Evolutionary conservation across 30 jellyfish, hydroid and myxozoan genomes (phyloP).

Genomic region (Sanderia malayensis): DNA sequence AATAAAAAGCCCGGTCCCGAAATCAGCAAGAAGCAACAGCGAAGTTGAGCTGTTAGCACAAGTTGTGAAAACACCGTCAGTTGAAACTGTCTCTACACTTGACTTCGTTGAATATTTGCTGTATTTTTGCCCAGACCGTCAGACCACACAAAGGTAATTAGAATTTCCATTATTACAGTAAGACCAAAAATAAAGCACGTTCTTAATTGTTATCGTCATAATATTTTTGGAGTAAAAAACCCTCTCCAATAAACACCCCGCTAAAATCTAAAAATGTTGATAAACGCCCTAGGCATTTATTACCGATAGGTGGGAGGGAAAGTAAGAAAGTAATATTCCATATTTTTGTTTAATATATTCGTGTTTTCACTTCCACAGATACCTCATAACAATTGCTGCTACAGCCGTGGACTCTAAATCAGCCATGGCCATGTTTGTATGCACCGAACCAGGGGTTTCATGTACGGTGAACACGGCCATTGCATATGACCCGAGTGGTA

Average conservation of each 20-base stretch:
- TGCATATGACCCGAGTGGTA: conserved; percentile 32
- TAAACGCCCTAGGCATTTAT: no score
- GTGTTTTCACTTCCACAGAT: not conserved
- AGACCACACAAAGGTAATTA: conserved; percentile 5
- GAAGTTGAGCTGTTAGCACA: conserved; percentile 11
- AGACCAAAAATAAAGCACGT: not conserved
- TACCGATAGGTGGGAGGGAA: not conserved
- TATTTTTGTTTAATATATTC: no score
- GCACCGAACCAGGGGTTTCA: conserved; percentile 2
- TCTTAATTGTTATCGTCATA: not conserved
- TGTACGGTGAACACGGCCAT: conserved; percentile 25
- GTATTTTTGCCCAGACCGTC: conserved; percentile 22
- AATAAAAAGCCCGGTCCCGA: not conserved
- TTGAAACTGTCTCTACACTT: conserved; percentile 9
- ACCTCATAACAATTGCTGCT: conserved; percentile 7
- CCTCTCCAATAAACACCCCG: no score
- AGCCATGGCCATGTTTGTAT: conserved; percentile 20
- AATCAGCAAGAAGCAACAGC: not conserved
- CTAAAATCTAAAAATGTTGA: no score
- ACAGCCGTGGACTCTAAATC: conserved; percentile 22
- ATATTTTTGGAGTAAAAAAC: no score
- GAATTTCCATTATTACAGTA: not conserved
- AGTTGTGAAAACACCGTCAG: conserved; percentile 16
- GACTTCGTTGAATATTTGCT: not conserved
- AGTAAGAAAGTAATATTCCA: not conserved